Evolutionary conservation across 2,888 invertebrate genomes (phyloP), one percentile per base, ranked within the genome.

Genomic region (Acanthococcus lagerstroemiae): DNA sequence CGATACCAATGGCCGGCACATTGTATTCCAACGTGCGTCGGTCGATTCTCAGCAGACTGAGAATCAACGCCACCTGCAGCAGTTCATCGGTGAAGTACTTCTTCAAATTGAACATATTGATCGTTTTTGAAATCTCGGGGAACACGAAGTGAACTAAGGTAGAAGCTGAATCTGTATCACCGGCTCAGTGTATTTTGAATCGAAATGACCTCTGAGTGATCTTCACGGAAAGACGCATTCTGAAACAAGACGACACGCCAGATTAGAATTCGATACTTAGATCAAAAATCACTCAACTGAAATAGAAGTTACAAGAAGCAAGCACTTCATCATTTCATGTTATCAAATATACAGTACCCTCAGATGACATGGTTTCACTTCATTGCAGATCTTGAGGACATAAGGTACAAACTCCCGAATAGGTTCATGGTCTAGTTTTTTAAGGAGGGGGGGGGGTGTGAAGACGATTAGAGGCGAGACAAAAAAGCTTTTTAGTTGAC

Each of bases 11-110:
- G 2, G 78, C 77, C 68, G 80, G 80, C 66, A 81, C 82, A 71
- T 84, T 71, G 54, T 70, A 69, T 26, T 71, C 71, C 27, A 69
- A 48, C 2, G 58, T 50, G 55, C 69, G 67, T 0, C 88, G 86
- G 74, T 89, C 85, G 15, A 86, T 85, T 72, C 89, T 83, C 65
- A 93, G 76, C 70, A 93, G 80, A 76, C 91, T 86, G 72, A 92
- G 79, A 71, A 92, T 81, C 75, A 94, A 76, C 71, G 92, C 87
- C 71, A 91, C 78, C 76, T 90, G 85, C 70, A 92, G 77, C 73
- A 91, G 79, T 79, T 90, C 90, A 75, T 89, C 88, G 58, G 87
- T 84, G 73, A 88, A 88, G 55, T 88, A 78, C 76, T 90, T 90
- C 79, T 90, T 90, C 72, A 88, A 78, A 72, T 86, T 85, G 78